Evolutionary conservation across 1,140 invertebrate species (phyloP).

Genomic region (Drosophila pruinosa): DNA sequence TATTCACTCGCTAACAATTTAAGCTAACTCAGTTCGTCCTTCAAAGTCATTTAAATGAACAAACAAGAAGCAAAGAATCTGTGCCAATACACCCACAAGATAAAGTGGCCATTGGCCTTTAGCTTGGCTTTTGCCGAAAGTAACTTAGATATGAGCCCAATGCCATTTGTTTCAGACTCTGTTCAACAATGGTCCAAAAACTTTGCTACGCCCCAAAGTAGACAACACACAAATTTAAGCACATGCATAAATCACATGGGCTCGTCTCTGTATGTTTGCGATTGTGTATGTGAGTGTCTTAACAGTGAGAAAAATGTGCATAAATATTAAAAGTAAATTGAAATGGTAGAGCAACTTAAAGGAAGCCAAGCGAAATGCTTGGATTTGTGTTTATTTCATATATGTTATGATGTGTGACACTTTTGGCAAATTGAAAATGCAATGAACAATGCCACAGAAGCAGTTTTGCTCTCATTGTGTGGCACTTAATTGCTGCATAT

Average conservation of each 20-base stretch:
- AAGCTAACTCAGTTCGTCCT: not conserved
- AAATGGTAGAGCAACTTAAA: constrained; percentile 50
- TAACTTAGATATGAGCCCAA: constrained; percentile 8
- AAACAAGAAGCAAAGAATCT: constrained; percentile 23
- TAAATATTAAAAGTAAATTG: constrained; percentile 30
- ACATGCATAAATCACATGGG: constrained; percentile 55
- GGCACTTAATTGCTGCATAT: constrained; percentile 12
- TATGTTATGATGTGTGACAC: constrained; percentile 55
- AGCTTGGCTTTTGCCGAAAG: constrained; percentile 3
- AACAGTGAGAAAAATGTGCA: constrained; percentile 20
- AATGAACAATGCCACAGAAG: constrained; percentile 6
- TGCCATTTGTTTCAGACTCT: constrained; percentile 23
- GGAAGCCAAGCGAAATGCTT: constrained; percentile 32
- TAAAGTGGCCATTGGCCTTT: constrained; percentile 25
- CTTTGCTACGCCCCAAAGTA: constrained; percentile 22
- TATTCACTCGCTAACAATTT: not conserved
- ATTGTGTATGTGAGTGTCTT: not conserved
- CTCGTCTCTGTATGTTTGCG: not conserved
- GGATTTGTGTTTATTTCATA: not conserved
- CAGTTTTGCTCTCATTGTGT: not conserved
- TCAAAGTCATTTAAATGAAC: constrained; percentile 18
- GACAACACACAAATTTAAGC: constrained; percentile 51
- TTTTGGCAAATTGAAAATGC: constrained; percentile 57
- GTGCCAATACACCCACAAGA: constrained; percentile 14
- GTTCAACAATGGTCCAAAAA: not conserved